phyloP scores from a whole-genome alignment of 2,113 vertebrate species.

The Henicopernis longicauda region DNA sequence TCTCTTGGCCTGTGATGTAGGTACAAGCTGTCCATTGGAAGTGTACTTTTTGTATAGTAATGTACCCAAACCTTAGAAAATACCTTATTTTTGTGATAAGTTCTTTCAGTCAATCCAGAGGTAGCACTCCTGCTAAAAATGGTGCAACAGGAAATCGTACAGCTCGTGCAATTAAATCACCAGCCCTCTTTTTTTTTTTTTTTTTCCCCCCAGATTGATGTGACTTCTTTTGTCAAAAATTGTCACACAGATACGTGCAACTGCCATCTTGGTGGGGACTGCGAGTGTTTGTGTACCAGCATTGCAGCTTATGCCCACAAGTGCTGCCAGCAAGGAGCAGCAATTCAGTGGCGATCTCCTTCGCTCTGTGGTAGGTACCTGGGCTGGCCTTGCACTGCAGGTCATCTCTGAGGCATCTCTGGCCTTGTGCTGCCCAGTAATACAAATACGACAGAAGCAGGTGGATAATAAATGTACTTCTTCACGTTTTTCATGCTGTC shows the following conservation, averaged over 20 bases:
- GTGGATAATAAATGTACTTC: not conserved
- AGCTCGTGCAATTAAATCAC: not conserved
- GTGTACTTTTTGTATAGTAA: not conserved
- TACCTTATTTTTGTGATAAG: not conserved
- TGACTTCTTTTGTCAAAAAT: conserved; percentile 97
- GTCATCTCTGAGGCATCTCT: not conserved
- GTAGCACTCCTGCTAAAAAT: not conserved
- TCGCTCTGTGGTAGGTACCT: conserved; percentile 85
- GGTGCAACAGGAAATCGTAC: not conserved
- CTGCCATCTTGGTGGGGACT: conserved; percentile 95
- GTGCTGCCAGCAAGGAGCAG: conserved; percentile 92
- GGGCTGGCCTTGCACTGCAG: accelerated
- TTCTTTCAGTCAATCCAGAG: not conserved
- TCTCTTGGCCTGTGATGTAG: not conserved
- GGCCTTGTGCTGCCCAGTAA: not conserved
- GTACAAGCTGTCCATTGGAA: not conserved
- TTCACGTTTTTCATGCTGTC: not conserved
- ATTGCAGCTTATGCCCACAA: conserved; percentile 94
- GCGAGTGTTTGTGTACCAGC: conserved; percentile 95
- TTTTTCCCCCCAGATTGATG: conserved; percentile 81
- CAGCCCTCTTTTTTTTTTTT: not conserved
- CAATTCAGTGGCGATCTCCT: conserved; percentile 87
- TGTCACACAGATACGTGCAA: conserved; percentile 97
- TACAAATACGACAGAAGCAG: not conserved
- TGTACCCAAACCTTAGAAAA: not conserved